These are phyloP conservation scores for Cataglyphis hispanica DNA, from an alignment of 1,140 invertebrate genomes.

Conservation along the genomic window DNA sequence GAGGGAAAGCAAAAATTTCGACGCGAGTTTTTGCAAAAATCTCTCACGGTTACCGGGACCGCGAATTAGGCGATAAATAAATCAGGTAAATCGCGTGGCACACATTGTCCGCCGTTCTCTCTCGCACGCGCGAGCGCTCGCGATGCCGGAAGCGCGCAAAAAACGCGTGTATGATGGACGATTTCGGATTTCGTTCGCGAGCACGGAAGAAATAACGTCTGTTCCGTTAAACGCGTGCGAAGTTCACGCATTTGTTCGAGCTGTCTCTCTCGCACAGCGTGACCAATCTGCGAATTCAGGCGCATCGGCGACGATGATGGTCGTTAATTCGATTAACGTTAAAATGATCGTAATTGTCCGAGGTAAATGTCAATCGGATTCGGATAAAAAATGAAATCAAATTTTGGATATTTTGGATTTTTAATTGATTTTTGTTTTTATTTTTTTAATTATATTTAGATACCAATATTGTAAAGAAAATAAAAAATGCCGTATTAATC, in stretches of 20 bases:
- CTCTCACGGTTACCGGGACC: slow-evolving; percentile 6
- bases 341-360: not conserved
- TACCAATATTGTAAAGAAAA: not conserved
- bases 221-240: slow-evolving; percentile 46
- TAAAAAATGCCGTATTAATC: not conserved
- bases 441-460: not conserved
- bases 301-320: not conserved
- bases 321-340: not conserved
- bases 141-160: slow-evolving; percentile 42
- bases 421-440: not conserved
- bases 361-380: not conserved
- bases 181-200: slow-evolving; percentile 43
- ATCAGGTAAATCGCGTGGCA: slow-evolving; percentile 25
- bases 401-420: not conserved
- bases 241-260: not conserved
- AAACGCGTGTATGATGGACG: slow-evolving; percentile 26
- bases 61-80: slow-evolving; percentile 24
- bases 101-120: not conserved
- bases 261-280: not conserved
- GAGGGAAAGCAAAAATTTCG: not conserved
- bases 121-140: not conserved
- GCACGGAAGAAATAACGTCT: slow-evolving; percentile 39
- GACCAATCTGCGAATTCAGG: slow-evolving; percentile 22
- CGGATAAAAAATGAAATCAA: not conserved
- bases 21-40: slow-evolving; percentile 16